Evolutionary conservation across 2,797 vertebrate species (phyloP).

Genomic region (Manis javanica): DNA sequence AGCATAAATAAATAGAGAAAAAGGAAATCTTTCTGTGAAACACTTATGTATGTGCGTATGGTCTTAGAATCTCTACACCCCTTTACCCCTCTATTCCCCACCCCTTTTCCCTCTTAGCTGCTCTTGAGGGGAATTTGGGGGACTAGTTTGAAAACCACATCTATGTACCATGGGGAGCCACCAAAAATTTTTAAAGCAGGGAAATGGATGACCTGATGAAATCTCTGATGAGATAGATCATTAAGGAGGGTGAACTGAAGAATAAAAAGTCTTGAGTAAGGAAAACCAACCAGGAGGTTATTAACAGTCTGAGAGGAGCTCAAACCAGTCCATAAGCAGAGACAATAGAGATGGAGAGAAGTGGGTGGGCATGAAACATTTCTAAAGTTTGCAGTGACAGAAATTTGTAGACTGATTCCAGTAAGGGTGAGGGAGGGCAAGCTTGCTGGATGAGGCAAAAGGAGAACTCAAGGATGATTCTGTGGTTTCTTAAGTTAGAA

Average conservation of each 20-base stretch:
- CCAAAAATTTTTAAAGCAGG: background rate
- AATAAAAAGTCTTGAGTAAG: background rate
- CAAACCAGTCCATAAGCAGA: background rate
- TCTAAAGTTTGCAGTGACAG: background rate
- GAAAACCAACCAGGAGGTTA: background rate
- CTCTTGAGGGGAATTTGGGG: background rate
- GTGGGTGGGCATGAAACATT: background rate
- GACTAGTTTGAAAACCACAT: background rate
- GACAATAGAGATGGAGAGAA: background rate
- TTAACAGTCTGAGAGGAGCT: background rate
- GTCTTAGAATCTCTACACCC: background rate
- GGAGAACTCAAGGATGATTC: background rate
- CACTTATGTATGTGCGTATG: background rate
- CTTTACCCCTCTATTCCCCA: background rate
- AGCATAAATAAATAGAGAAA: slow-evolving; percentile 17
- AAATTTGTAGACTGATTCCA: background rate
- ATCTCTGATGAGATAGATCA: background rate
- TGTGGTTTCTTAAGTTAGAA: slow-evolving; percentile 45
- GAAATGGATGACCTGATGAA: background rate
- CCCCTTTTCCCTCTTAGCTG: background rate
- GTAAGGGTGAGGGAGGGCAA: background rate
- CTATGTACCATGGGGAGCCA: background rate
- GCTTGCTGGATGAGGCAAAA: background rate
- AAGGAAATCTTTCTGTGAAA: background rate
- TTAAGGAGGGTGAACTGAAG: background rate